Base-by-base conservation (phyloP, 1,140 invertebrate species). In the Chelonus insularis region DNA sequence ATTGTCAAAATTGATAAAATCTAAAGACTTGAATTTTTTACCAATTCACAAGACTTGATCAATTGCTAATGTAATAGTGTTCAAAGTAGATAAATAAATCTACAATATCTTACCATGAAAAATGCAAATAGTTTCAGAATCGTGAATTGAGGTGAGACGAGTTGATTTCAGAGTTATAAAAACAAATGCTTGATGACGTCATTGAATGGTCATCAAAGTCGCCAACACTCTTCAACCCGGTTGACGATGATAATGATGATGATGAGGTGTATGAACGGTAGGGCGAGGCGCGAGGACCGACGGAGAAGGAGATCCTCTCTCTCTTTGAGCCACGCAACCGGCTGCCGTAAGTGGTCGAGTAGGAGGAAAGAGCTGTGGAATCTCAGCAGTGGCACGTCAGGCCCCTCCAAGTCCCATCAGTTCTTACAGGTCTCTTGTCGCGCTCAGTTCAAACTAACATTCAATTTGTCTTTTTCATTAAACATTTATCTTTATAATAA, bases 231-330 rank as follows among this genome's bases (percentile, higher is more conserved):
- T 18, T 21, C 8, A 37, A 9, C n/a, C 3, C 11, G 8, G 36
- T n/a, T 51, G n/a, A 34, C 2, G n/a, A 34, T 34, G 23, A 34
- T 51, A 11, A 34, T 51, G 23, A 16, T 45, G 41, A 57, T 57
- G 56, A 48, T 18, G 41, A 57, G 14, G 25, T 20, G 43, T 25
- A 18, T 45, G 62, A 58, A 70, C 71, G 47, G 23, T 32, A 72
- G 67, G 61, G 64, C 64, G 52, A 67, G 65, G 66, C 61, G 64
- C 64, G 59, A 62, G 55, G 32, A 39, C 32, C 32, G 29, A 32
- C 12, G n/a, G 21, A 41, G 50, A 52, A 60, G 43, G 56, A 73
- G 72, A 72, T 65, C 68, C 12, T 16, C 41, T 48, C 25, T 23
- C 45, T 48, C 21, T 48, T 48, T 20, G 45, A 48, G 29, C 50